Base-by-base conservation (phyloP, 2,888 invertebrate species). In the Calliopum simillimum region DNA sequence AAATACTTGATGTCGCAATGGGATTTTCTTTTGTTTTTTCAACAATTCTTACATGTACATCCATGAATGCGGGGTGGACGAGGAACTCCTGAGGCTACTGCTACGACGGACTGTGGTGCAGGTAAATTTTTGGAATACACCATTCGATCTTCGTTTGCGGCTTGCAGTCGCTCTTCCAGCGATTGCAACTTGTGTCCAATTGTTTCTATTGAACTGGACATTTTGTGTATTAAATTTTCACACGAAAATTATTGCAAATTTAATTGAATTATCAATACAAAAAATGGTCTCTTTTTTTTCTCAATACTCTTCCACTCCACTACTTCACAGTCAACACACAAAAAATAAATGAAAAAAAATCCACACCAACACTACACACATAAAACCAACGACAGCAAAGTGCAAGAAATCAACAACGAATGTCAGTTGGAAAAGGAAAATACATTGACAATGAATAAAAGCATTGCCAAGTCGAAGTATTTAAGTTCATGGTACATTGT, bases 111-210 rank as follows among this genome's bases (percentile, higher is more conserved):
- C 68, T 73, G 69, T 73, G 72, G 81, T 85, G 87, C 87, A 71
- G 76, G 66, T 71, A 74, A 59, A 61, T 53, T 69, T 72, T 74
- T 71, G 74, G 79, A 75, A 74, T 86, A 88, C 86, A 81, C 87
- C 80, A 80, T 84, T 79, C 81, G 83, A 74, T 78, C 76, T 78
- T 84, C 83, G 80, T 86, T 87, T 81, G 87, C 87, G 25, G 81
- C 83, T 73, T 91, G 90, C 79, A 96, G 88, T 81, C 93, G 90
- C 85, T 93, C 93, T 87, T 96, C 91, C 87, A 96, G 89, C 83
- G 91, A 92, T 87, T 93, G 90, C 84, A 96, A 90, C 89, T 92
- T 94, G 82, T 79, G 83, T 71, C 81, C 82, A 77, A 85, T 85
- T 73, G 92, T 93, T 86, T 92, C 92, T 61, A 81, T 73, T 47